Evolutionary conservation across 2,113 vertebrate species (phyloP).

Genomic region (Podarcis muralis): DNA sequence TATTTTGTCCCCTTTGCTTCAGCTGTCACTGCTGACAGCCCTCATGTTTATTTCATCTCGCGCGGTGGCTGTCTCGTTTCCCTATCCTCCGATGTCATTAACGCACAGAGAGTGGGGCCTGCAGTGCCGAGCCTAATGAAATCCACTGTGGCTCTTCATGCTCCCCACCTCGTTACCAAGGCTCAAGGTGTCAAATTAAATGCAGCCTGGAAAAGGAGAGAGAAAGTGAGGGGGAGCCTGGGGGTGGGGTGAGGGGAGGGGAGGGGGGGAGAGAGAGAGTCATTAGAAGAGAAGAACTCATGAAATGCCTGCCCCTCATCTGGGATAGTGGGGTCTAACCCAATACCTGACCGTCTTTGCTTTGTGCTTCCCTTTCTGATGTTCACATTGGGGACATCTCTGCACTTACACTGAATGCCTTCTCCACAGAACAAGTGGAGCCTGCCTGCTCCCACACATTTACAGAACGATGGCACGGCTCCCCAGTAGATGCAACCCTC

Average conservation of each 20-base stretch:
- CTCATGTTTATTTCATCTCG: constrained; percentile 99
- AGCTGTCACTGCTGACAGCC: constrained; percentile 91
- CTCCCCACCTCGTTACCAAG: constrained; percentile 88
- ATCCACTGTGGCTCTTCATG: constrained; percentile 90
- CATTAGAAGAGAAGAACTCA: neutral
- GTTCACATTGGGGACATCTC: neutral
- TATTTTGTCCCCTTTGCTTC: constrained; percentile 84
- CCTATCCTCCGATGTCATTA: constrained; percentile 97
- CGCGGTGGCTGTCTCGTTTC: constrained; percentile 90
- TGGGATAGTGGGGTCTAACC: neutral
- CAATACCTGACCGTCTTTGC: neutral
- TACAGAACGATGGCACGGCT: neutral
- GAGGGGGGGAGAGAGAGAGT: neutral
- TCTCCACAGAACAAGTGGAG: neutral
- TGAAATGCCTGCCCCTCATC: neutral
- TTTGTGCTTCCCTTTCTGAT: neutral
- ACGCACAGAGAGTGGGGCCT: constrained; percentile 87
- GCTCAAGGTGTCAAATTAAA: constrained; percentile 99
- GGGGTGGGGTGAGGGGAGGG: neutral
- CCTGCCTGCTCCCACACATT: neutral
- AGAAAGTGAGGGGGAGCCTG: constrained; percentile 47
- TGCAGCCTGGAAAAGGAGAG: constrained; percentile 78
- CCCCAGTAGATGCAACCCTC: neutral
- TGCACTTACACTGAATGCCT: too few species aligned
- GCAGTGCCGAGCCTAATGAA: constrained; percentile 94